Conservation (phyloP, 2,113 vertebrate genomes). For the Dicerorhinus sumatrensis region DNA sequence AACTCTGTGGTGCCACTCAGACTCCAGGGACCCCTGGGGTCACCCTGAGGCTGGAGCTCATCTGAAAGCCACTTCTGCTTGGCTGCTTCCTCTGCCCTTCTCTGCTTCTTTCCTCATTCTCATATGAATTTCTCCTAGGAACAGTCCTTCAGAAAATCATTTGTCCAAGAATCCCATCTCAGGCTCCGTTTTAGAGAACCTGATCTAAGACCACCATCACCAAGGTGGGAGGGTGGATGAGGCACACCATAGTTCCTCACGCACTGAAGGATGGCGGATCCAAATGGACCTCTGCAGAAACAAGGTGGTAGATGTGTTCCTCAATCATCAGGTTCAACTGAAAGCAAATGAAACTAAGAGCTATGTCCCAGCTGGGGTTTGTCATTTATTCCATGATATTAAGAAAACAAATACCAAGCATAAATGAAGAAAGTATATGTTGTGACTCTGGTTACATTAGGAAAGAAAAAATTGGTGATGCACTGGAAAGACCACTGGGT, state of each 20-base stretch:
- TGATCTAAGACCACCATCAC: not conserved
- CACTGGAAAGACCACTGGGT: not conserved
- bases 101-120: too few relatives aligned
- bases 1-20: not conserved
- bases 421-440: not conserved
- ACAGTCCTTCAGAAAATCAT: not conserved
- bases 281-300: not conserved
- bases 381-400: not conserved
- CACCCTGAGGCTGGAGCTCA: not conserved
- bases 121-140: not conserved
- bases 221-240: not conserved
- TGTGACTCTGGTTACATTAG: not conserved
- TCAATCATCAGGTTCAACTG: not conserved
- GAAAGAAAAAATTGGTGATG: not conserved
- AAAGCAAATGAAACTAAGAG: not conserved
- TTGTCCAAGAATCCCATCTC: not conserved
- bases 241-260: rapidly evolving
- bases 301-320: not conserved
- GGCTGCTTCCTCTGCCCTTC: not conserved
- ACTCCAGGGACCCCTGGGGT: not conserved
- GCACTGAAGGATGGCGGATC: not conserved
- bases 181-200: not conserved
- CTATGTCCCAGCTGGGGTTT: not conserved
- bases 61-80: not conserved
- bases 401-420: not conserved